Conservation (phyloP, 2,797 vertebrate species). For the Pangasius larnaudii region DNA sequence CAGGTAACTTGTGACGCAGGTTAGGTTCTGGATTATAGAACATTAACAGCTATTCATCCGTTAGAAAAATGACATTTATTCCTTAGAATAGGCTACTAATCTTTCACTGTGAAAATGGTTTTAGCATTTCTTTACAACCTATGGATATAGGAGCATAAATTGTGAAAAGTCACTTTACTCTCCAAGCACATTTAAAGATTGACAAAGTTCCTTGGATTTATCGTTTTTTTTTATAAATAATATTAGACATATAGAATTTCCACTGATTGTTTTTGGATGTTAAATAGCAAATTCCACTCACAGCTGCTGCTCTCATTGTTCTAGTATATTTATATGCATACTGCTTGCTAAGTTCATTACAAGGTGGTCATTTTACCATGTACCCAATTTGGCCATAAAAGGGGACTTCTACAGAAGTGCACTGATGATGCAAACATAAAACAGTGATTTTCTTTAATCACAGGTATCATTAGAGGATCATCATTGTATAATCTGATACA, state of each 20-base stretch:
- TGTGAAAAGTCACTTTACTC: neutral
- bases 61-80: neutral
- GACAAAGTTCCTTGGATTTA: neutral
- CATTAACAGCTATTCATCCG: neutral
- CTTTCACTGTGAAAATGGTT: neutral
- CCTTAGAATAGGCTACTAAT: neutral
- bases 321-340: neutral
- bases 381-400: neutral
- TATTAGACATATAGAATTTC: neutral
- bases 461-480: neutral
- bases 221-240: too few species aligned
- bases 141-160: neutral
- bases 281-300: too few species aligned
- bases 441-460: neutral
- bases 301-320: neutral
- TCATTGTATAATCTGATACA: neutral
- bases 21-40: neutral
- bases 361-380: neutral
- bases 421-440: neutral
- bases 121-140: neutral
- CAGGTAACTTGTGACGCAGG: neutral
- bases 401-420: neutral
- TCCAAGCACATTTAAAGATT: neutral
- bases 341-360: neutral
- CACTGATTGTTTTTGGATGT: neutral